phyloP scores from a whole-genome alignment of 2,888 invertebrate species.

The Tanypteryx hageni region DNA sequence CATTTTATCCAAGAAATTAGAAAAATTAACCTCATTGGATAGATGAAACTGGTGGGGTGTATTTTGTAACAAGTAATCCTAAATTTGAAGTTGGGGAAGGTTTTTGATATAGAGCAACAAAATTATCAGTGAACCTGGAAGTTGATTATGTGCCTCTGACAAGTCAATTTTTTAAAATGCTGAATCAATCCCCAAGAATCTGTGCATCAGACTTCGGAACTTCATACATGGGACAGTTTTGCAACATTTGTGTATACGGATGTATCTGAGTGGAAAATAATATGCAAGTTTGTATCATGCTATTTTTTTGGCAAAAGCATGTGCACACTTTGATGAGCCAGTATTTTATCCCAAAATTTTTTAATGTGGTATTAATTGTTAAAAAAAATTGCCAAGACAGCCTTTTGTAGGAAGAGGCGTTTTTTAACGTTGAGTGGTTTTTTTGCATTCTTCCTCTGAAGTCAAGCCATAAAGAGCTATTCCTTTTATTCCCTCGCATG shows the following conservation, averaged over 20 bases:
- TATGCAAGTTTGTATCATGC: not conserved
- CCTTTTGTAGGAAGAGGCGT: not conserved
- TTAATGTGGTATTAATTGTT: conserved; percentile 25
- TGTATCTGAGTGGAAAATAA: not conserved
- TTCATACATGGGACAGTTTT: not conserved
- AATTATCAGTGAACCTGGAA: conserved; percentile 12
- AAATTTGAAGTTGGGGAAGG: conserved; percentile 10
- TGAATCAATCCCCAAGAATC: not conserved
- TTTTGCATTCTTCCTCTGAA: not conserved
- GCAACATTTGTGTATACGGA: not conserved
- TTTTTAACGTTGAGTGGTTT: not conserved
- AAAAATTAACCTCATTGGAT: not conserved
- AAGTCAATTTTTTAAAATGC: conserved; percentile 46
- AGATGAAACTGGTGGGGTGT: not conserved
- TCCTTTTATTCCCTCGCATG: not conserved
- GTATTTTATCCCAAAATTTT: conserved; percentile 43
- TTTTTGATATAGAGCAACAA: not conserved
- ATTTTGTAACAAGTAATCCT: conserved; percentile 42
- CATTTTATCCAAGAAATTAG: conserved; percentile 36
- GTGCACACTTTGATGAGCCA: conserved; percentile 41
- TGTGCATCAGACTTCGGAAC: not conserved
- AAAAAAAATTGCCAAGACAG: not conserved
- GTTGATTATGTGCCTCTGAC: conserved; percentile 36
- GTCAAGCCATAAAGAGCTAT: not conserved
- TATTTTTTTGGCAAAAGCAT: not conserved